A percentile compares a stretch with the other conserved stretches of the same genome.
These are phyloP conservation scores for Hirundo rustica DNA, from an alignment of 2,797 vertebrate genomes.

Conservation along the genomic window DNA sequence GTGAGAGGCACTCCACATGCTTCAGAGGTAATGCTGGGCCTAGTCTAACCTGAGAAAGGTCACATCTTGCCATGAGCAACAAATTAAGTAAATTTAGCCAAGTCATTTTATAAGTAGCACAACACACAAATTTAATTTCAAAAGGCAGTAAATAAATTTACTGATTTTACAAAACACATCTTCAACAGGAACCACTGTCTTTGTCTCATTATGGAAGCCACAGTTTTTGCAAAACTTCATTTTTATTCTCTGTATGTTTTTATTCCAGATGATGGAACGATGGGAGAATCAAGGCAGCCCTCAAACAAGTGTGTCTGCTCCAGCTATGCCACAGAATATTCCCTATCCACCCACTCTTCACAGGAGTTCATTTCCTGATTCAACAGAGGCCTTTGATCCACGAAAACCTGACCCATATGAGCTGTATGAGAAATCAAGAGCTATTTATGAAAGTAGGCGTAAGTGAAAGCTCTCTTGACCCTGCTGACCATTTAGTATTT, in stretches of 20 bases:
- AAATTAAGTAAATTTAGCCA: not conserved
- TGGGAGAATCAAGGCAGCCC: slow-evolving; percentile 95
- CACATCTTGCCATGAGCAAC: not conserved
- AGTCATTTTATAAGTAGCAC: not conserved
- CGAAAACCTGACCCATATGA: slow-evolving; percentile 94
- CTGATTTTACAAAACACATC: not conserved
- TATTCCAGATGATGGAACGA: slow-evolving; percentile 92
- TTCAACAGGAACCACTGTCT: not conserved
- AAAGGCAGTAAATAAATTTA: not conserved
- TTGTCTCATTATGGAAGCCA: not conserved
- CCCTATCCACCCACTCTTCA: slow-evolving; percentile 89
- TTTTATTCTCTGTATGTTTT: slow-evolving; percentile 36
- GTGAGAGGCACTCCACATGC: not conserved
- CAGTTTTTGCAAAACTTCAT: not conserved
- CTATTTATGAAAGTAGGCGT: slow-evolving; percentile 99
- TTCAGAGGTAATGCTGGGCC: not conserved
- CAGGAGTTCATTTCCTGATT: slow-evolving; percentile 91
- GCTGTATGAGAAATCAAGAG: slow-evolving; percentile 97
- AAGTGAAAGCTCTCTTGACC: slow-evolving; percentile 80
- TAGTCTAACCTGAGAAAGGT: not conserved
- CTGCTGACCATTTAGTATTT: slow-evolving; percentile 8
- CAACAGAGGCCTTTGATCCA: slow-evolving; percentile 90
- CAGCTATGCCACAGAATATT: slow-evolving; percentile 86
- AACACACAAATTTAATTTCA: not conserved
- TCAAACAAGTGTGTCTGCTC: slow-evolving; percentile 89